Percentiles rank a stretch among this genome's conserved stretches.
These are phyloP conservation scores for Siniperca chuatsi DNA, from an alignment of 2,113 vertebrate genomes.

Conservation along the genomic window DNA sequence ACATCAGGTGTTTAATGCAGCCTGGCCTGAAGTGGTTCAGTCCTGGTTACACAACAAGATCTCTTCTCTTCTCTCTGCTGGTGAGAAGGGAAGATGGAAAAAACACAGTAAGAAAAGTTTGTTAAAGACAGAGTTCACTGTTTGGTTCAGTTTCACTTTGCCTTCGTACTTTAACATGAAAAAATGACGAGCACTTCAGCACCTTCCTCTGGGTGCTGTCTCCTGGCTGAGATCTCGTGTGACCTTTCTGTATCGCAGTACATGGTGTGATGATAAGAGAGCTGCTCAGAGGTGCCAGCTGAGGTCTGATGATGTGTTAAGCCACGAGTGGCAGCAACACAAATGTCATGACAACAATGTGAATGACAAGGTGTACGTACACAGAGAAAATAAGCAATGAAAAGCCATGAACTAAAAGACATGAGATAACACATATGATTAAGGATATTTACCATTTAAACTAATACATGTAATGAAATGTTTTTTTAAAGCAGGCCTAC, in stretches of 20 bases:
- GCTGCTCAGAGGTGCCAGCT: constrained; percentile 50
- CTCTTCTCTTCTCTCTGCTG: not conserved
- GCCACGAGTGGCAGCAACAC: constrained; percentile 6
- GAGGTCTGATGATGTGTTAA: constrained; percentile 50
- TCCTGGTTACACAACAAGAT: not conserved
- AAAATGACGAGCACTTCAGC: not conserved
- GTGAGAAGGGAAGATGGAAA: not conserved
- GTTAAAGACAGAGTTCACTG: not conserved
- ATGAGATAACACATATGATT: not conserved
- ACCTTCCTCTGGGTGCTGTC: not conserved
- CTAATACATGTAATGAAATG: too few species aligned
- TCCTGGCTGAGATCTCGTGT: not conserved
- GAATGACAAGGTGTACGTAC: not conserved
- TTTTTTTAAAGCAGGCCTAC: too few species aligned
- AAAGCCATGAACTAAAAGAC: not conserved
- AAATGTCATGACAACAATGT: not conserved
- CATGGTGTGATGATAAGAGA: constrained; percentile 59
- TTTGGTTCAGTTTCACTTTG: not conserved
- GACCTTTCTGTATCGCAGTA: constrained; percentile 33
- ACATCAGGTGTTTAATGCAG: not conserved
- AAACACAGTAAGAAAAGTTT: not conserved
- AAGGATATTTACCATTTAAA: not conserved
- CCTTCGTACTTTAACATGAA: not conserved
- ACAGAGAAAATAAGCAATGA: too few species aligned
- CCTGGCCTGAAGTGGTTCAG: not conserved